Evolutionary conservation across 2,888 invertebrate species (phyloP), one percentile per base, ranked within the genome.

Genomic region (Azorinus chamasolen): DNA sequence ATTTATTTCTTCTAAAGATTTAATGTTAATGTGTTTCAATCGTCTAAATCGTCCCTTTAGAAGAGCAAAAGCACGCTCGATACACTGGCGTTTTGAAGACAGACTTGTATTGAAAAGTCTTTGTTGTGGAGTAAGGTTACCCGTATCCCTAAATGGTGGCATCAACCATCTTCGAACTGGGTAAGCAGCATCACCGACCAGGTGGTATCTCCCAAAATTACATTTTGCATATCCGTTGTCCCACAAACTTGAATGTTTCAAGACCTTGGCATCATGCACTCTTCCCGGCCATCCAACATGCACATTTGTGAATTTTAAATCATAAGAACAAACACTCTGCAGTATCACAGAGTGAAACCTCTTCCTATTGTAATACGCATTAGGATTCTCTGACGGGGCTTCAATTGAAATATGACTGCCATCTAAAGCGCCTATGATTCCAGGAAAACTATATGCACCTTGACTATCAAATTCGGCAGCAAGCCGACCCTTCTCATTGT

Each of bases 121-220:
- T 39, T 68, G 51, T 53, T 68, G 32, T 50, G 18, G 22, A 41
- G 50, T 74, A 18, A 74, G 41, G 22, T 68, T 62, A 4, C 74
- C 74, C 62, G 57, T 68, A 50, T 68, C 68, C 37, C 74, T 45
- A 16, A 24, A 63, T 6, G 74, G 68, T 57, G 68, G 63, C 24
- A 74, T n/a, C 16, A 74, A 39, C 68, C 74, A 68, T 43, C 61
- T 53, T 16, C 53, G 39, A 16, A 63, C 5, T 22, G 68, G 68
- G 43, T 74, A 74, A 20, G 58, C 66, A 45, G 59, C 74, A 74
- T 74, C 63, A 48, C 57, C 74, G n/a, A 74, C 16, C n/a, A 77
- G 22, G 27, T 71, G 66, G 48, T 54, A 24, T 16, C 24, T 16
- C 6, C 46, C 48, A n/a, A n/a, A n/a, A n/a, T n/a, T n/a, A 51